Base-by-base conservation (phyloP, 2,888 invertebrate species). In the Cyclophora albipunctata region DNA sequence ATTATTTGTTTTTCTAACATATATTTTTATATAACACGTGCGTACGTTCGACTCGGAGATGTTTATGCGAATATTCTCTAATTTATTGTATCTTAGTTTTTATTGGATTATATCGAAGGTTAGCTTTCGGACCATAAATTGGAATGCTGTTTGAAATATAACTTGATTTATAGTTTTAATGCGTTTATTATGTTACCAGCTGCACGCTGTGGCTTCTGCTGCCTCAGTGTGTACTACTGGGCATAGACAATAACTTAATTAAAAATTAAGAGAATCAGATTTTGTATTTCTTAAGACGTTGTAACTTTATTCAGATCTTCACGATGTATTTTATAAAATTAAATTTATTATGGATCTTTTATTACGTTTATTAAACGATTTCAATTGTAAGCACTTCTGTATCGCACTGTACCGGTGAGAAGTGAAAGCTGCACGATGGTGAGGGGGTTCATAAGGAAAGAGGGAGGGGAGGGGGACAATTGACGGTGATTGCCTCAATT, bases 401-500 rank as follows among this genome's bases (percentile, higher is more conserved):
- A 0, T 5, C 2, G 48, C 53, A 41, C 59, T 63, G 78, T 84
- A 82, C 84, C 81, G 77, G 84, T 85, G 84, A 83, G 82, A 84
- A 81, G 82, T 73, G 86, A 86, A 86, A 86, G 86, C 74, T 51
- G 50, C 54, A 63, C 62, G 60, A 58, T 63, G 61, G 57, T 60
- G 47, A 50, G 34, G 53, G 49, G 54, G 53, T 51, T 53, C 47
- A 51, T 46, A 51, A 42, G 61, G 57, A 60, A 20, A 46, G 51
- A 42, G 61, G 57, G 61, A 20, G 59, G 57, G 60, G 54, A 58
- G 55, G 59, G 55, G 57, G 58, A 57, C 62, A 86, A 85, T 86
- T 86, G 85, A 69, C 75, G 79, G 75, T 85, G 84, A 86, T 86
- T 86, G 85, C 67, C 71, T 66, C 86, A 86, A 86, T 86, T 86